Evolutionary conservation across 2,888 invertebrate genomes (phyloP), one percentile per base, ranked within the genome.

Genomic region (Byasa hedistus): DNA sequence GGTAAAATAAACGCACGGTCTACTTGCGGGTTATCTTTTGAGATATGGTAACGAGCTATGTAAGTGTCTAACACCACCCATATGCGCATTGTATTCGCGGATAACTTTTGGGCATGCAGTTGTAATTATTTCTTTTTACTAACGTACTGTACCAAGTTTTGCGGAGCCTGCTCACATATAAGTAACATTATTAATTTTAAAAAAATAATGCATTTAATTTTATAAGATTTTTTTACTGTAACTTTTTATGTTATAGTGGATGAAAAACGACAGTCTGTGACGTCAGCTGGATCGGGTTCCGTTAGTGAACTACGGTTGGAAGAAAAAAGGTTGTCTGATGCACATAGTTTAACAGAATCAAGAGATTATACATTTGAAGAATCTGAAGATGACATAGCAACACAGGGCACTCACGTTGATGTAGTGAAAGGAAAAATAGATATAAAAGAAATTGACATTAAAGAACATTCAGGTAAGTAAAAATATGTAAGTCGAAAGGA

Each of bases 341-440:
- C 92, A 57, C 86, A 88, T 36, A 92, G 92, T 69, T 74, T 92
- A 1, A 92, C 92, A 54, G 92, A 92, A 71, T 92, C 92, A 0
- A 83, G 86, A 70, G 92, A 92, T 72, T 92, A 92, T 65, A 92
- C 92, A 0, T 92, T 92, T 72, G 92, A 92, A 72, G 92, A 92
- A 72, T 92, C 92, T 0, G 92, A 92, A 79, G 92, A 92, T 68
- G 92, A 92, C 67, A 89, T 92, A 66, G 87, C 83, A 54, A 89
- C 89, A 22, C 89, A 88, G 71, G 90, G 87, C 39, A 86, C 89
- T 12, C 88, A 91, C 69, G 81, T 88, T 44, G 89, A 89, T 70
- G 68, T 74, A 32, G 80, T 82, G 17, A 88, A 82, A 70, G 87
- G 86, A 17, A 86, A 79, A 71, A 55, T 75, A 23, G 88, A 87